phyloP scores from a whole-genome alignment of 2,113 vertebrate species.

The Centrocercus urophasianus region DNA sequence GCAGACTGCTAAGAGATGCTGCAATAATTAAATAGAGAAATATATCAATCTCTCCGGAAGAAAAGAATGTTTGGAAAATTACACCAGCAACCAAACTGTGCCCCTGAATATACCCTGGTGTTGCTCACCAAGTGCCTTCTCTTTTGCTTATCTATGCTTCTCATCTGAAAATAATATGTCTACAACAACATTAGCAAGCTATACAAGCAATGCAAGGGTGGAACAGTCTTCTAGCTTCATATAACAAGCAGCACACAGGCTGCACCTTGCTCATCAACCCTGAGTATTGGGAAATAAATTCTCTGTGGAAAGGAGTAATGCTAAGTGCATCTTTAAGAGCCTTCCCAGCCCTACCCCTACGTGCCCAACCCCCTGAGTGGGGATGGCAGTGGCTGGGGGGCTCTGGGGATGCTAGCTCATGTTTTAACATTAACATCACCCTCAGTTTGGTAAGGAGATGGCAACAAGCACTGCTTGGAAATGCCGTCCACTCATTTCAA shows the following conservation, averaged over 20 bases:
- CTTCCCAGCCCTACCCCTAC: not conserved
- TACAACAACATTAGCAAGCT: not conserved
- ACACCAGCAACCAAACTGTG: not conserved
- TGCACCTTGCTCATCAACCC: not conserved
- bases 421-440: not conserved
- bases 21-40: constrained; percentile 14
- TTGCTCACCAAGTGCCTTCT: not conserved
- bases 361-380: not conserved
- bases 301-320: not conserved
- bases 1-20: constrained; percentile 97
- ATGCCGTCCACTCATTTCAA: not conserved
- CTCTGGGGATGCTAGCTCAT: not conserved
- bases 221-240: constrained; percentile 24
- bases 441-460: not conserved
- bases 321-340: not conserved
- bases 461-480: not conserved
- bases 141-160: not conserved
- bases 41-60: not conserved
- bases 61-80: not conserved
- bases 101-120: not conserved
- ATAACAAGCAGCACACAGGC: not conserved
- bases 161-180: constrained; percentile 2
- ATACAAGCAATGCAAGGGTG: not conserved
- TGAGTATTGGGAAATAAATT: not conserved
- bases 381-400: not conserved